phyloP scores from a whole-genome alignment of 1,140 invertebrate species.

The Uloborus diversus region DNA sequence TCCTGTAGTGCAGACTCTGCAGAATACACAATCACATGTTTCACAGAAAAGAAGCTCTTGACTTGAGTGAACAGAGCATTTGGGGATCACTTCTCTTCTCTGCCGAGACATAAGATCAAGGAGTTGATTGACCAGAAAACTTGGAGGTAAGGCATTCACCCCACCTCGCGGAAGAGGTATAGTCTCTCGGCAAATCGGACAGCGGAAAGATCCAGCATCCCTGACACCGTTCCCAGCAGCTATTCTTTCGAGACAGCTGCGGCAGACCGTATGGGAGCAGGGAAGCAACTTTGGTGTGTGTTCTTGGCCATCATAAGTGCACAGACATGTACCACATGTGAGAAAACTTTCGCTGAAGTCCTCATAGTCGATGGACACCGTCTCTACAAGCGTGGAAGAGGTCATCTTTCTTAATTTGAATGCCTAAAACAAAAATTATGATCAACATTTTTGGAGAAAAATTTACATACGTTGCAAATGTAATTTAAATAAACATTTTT shows the following conservation, averaged over 20 bases:
- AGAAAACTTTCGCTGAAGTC: slow-evolving; percentile 98
- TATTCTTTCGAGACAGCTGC: slow-evolving; percentile 88
- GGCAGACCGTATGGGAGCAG: slow-evolving; percentile 93
- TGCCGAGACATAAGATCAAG: slow-evolving; percentile 92
- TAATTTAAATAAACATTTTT: too few species aligned
- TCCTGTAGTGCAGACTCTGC: slow-evolving; percentile 75
- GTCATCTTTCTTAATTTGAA: too few species aligned
- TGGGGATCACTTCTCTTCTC: slow-evolving; percentile 89
- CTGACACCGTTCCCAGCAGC: slow-evolving; percentile 74
- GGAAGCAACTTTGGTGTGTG: slow-evolving; percentile 92
- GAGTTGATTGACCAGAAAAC: slow-evolving; percentile 93
- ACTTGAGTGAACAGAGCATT: slow-evolving; percentile 82
- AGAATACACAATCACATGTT: slow-evolving; percentile 95
- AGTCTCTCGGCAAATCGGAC: slow-evolving; percentile 92
- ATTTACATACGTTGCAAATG: too few species aligned
- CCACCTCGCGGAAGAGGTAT: slow-evolving; percentile 90
- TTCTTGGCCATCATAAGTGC: slow-evolving; percentile 88
- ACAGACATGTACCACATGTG: slow-evolving; percentile 94
- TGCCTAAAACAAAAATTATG: too few species aligned
- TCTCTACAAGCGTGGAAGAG: slow-evolving; percentile 92
- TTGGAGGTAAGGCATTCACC: slow-evolving; percentile 86
- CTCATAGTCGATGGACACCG: slow-evolving; percentile 96
- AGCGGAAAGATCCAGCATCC: slow-evolving; percentile 83
- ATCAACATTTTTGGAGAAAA: too few species aligned
- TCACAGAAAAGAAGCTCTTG: slow-evolving; percentile 94